Evolutionary conservation across 2,113 vertebrate species (phyloP).

Genomic region (Phylloscopus trochiloides): DNA sequence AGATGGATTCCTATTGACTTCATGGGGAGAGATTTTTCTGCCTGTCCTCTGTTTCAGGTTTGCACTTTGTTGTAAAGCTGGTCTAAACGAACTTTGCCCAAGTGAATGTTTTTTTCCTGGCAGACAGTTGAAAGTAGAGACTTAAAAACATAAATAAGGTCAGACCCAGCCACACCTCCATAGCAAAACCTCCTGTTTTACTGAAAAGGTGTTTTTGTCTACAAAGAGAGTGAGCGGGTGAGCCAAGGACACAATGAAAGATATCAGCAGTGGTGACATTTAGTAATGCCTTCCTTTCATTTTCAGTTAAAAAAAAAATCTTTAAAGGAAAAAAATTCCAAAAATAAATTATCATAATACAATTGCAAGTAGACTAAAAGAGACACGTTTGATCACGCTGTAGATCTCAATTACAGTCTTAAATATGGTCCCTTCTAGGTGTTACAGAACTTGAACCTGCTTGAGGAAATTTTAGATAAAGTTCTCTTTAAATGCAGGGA

Average conservation of each 20-base stretch:
- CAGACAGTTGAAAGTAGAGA: conserved; percentile 51
- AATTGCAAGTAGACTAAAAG: background rate
- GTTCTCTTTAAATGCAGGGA: conserved; percentile 8
- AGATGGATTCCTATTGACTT: conserved; percentile 75
- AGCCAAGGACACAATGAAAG: background rate
- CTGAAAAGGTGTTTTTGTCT: background rate
- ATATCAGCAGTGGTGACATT: conserved; percentile 22
- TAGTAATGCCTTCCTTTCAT: conserved; percentile 34
- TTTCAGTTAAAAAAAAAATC: background rate
- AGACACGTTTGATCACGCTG: background rate
- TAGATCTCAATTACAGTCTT: background rate
- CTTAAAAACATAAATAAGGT: conserved; percentile 15
- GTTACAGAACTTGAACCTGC: background rate
- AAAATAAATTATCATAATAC: background rate
- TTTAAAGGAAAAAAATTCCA: conserved; percentile 10
- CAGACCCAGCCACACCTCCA: background rate
- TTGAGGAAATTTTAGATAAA: conserved; percentile 18
- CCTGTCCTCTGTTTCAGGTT: conserved; percentile 38
- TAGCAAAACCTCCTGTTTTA: background rate
- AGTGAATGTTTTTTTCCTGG: conserved; percentile 51
- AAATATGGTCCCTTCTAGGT: background rate
- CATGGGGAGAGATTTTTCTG: conserved; percentile 62
- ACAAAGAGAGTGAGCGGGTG: background rate
- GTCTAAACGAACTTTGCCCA: conserved; percentile 71
- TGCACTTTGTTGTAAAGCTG: conserved; percentile 63